phyloP scores from a whole-genome alignment of 2,888 invertebrate species.

The Sipha maydis region DNA sequence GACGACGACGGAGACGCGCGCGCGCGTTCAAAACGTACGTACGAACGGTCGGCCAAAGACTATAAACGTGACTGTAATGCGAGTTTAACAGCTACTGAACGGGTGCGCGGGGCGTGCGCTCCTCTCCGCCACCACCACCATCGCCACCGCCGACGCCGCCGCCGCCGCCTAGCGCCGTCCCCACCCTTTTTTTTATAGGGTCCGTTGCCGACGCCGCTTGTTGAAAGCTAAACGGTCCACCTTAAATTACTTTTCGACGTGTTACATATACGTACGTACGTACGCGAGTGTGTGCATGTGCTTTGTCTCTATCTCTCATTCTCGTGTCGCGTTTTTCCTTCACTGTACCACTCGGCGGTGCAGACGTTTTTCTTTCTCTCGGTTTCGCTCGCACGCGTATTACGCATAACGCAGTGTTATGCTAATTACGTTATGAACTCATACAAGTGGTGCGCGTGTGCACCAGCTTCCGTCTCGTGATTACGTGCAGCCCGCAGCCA shows the following conservation, averaged over 20 bases:
- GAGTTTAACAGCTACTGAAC: constrained; percentile 62
- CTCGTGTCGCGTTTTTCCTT: background rate
- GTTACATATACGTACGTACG: background rate
- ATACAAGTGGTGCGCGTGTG: no score
- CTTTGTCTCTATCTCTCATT: background rate
- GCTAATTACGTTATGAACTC: no score
- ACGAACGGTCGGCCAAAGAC: constrained; percentile 53
- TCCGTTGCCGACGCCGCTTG: constrained; percentile 38
- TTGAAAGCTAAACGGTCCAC: constrained; percentile 61
- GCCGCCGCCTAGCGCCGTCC: constrained; percentile 23
- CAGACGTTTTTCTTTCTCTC: background rate
- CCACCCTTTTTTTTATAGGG: constrained; percentile 56
- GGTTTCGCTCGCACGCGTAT: background rate
- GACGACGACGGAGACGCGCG: background rate
- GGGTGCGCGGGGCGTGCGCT: constrained; percentile 62
- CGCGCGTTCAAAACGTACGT: constrained; percentile 23
- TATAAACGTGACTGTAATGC: constrained; percentile 62
- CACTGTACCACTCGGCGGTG: background rate
- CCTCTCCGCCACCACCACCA: constrained; percentile 30
- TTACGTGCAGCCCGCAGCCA: no score
- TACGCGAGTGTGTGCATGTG: background rate
- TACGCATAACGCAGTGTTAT: no score
- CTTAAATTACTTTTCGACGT: constrained; percentile 60
- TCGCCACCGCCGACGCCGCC: constrained; percentile 26
- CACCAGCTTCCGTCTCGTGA: background rate